Evolutionary conservation across 2,113 vertebrate genomes (phyloP).

Genomic region (Ctenodactylus gundi): DNA sequence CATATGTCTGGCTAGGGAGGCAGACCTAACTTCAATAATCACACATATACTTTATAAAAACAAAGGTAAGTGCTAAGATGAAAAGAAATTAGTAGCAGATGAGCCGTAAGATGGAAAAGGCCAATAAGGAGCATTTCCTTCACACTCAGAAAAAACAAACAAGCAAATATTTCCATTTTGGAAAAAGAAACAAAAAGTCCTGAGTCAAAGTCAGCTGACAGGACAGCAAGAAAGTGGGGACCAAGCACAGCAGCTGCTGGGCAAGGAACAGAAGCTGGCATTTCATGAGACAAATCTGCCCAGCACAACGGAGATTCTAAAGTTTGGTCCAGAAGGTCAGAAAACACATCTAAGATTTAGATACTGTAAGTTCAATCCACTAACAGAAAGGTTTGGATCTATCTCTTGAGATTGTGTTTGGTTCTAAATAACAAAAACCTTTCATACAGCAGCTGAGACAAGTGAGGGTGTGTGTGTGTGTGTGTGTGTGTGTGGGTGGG

Average conservation of each 20-base stretch:
- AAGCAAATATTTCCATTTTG: conserved; percentile 45
- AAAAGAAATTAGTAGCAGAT: not conserved
- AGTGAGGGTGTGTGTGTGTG: too few relatives aligned
- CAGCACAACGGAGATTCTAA: not conserved
- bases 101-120: not conserved
- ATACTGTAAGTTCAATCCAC: not conserved
- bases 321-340: not conserved
- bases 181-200: not conserved
- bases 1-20: not conserved
- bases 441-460: not conserved
- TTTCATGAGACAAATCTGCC: not conserved
- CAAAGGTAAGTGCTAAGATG: not conserved
- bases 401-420: not conserved
- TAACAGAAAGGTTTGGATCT: not conserved
- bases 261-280: not conserved
- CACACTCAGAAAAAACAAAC: not conserved
- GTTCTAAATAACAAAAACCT: not conserved
- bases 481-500: too few relatives aligned
- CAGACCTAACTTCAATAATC: not conserved
- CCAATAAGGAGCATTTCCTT: not conserved
- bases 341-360: not conserved
- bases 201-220: conserved; percentile 41
- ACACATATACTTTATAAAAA: not conserved
- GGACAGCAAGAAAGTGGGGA: not conserved
- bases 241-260: not conserved